These are phyloP conservation scores for Pongo pygmaeus DNA, from an alignment of 2,113 vertebrate species.

Conservation along the genomic window DNA sequence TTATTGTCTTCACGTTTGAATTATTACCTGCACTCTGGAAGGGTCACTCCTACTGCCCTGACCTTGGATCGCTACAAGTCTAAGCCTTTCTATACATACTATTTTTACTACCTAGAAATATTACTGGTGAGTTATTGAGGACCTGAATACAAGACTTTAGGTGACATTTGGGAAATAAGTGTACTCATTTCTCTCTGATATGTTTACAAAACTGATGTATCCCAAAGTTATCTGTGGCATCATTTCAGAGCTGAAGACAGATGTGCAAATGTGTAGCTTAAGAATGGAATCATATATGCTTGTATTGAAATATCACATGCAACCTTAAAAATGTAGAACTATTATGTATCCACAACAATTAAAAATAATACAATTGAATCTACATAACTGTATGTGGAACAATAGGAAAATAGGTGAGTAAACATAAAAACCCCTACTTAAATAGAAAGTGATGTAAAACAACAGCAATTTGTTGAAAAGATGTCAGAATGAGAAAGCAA, in stretches of 20 bases:
- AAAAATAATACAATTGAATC: not conserved
- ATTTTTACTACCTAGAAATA: not conserved
- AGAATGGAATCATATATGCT: not conserved
- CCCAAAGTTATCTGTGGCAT: not conserved
- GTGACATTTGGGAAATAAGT: not conserved
- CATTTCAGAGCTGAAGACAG: not conserved
- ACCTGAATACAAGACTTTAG: not conserved
- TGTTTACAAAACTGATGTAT: not conserved
- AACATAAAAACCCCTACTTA: not conserved
- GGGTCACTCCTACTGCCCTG: not conserved
- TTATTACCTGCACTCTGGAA: not conserved
- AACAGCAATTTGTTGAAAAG: not conserved
- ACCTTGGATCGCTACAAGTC: not conserved
- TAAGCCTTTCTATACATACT: not conserved
- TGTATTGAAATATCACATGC: not conserved
- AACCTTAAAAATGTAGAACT: not conserved
- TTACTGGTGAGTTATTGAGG: not conserved
- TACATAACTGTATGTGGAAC: not conserved
- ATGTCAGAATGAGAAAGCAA: not conserved
- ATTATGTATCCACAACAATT: not conserved
- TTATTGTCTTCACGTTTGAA: not conserved
- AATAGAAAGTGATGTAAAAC: not conserved
- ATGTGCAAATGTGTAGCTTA: not conserved
- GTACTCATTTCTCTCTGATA: not conserved
- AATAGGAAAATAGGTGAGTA: not conserved